Percentiles rank a stretch among this genome's conserved stretches.
Evolutionary conservation across 2,888 invertebrate genomes (phyloP).

Genomic region (Acrobasis suavella): DNA sequence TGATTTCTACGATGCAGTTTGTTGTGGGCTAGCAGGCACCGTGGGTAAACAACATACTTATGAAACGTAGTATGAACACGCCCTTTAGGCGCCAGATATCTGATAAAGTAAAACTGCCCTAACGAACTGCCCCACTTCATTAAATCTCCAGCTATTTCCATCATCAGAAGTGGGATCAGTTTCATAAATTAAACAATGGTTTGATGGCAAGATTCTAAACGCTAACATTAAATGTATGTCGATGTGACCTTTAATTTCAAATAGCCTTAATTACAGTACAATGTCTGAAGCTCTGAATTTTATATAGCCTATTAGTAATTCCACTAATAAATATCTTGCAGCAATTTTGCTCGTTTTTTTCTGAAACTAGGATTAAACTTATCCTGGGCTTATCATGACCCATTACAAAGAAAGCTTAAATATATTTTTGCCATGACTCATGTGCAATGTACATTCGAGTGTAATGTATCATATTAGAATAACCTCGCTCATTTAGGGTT

Average conservation of each 20-base stretch:
- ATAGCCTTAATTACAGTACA: conserved; percentile 8
- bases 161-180: conserved; percentile 47
- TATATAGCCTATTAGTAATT: neutral
- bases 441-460: conserved; percentile 18
- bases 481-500: neutral
- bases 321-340: neutral
- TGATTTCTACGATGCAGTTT: no score
- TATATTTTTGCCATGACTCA: conserved; percentile 11
- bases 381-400: conserved; percentile 13
- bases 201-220: conserved; percentile 80
- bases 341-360: neutral
- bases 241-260: conserved; percentile 29
- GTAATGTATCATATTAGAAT: conserved; percentile 4
- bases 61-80: no score
- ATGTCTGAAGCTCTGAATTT: conserved; percentile 7
- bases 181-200: conserved; percentile 61
- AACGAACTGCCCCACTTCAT: conserved; percentile 43
- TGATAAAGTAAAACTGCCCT: conserved; percentile 20
- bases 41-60: no score
- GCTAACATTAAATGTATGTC: conserved; percentile 70
- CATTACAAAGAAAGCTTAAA: conserved; percentile 12
- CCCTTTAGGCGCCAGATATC: no score
- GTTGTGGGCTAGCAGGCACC: no score
- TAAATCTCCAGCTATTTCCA: neutral
- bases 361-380: conserved; percentile 4